These are phyloP conservation scores for Leptogaster cylindrica DNA, from an alignment of 2,888 invertebrate genomes.

Conservation along the genomic window DNA sequence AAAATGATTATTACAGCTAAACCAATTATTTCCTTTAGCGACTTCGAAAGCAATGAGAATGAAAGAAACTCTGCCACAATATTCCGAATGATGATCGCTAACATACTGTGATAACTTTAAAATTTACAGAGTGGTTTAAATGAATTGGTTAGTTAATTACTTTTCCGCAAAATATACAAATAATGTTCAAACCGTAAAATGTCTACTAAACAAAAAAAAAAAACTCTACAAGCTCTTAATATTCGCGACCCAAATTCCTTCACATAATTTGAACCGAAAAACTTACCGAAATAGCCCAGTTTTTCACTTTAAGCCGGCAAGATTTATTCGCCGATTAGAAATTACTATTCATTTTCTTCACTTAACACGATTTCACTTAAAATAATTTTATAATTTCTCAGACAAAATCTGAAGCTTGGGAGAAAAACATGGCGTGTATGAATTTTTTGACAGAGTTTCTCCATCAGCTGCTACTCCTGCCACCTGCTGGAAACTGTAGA, in stretches of 20 bases:
- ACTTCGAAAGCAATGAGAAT: too few species aligned
- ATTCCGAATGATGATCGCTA: too few species aligned
- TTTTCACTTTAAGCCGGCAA: neutral
- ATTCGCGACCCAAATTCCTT: constrained; percentile 44
- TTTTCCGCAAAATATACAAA: too few species aligned
- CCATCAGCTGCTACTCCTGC: constrained; percentile 8
- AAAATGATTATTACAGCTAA: too few species aligned
- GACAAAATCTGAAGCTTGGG: constrained; percentile 19
- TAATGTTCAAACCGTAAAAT: neutral
- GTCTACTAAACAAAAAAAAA: neutral
- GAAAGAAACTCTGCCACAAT: too few species aligned
- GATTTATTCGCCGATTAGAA: too few species aligned
- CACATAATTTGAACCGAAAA: constrained; percentile 14
- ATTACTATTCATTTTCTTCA: neutral
- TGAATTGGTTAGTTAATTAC: too few species aligned
- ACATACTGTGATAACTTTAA: too few species aligned
- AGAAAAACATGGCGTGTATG: constrained; percentile 44
- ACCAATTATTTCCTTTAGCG: too few species aligned
- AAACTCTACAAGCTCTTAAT: neutral
- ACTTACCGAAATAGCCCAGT: neutral
- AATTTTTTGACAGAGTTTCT: constrained; percentile 31
- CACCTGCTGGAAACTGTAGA: constrained; percentile 42
- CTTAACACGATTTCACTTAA: neutral
- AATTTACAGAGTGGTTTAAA: too few species aligned
- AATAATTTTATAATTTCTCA: constrained; percentile 16